A percentile compares a stretch with the other conserved stretches of the same genome.
Evolutionary conservation across 2,888 invertebrate species (phyloP).

Genomic region (Quadriops clusia): DNA sequence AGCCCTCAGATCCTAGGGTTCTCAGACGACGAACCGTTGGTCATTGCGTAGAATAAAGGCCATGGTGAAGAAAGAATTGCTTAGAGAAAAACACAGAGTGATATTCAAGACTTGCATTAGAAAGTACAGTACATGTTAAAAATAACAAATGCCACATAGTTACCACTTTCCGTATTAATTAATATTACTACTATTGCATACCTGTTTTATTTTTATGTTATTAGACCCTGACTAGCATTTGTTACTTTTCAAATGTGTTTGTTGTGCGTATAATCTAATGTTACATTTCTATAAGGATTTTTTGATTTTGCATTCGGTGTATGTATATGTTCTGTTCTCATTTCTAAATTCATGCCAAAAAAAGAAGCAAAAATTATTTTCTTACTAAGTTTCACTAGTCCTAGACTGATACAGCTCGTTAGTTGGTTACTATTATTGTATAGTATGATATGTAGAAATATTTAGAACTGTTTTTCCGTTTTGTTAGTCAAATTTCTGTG

Average conservation of each 20-base stretch:
- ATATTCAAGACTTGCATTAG: too few relatives aligned
- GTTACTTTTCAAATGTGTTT: too few relatives aligned
- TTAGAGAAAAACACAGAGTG: constrained; percentile 7
- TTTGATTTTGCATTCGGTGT: constrained; percentile 6
- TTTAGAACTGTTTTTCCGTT: constrained; percentile 15
- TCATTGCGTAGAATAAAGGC: constrained; percentile 75
- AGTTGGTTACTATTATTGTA: too few relatives aligned
- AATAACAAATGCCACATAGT: constrained; percentile 2
- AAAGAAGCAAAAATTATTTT: not conserved
- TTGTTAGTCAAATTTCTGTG: constrained; percentile 28
- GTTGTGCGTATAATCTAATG: too few relatives aligned
- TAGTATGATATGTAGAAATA: constrained; percentile 8
- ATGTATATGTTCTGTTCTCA: not conserved
- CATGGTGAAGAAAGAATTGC: constrained; percentile 8
- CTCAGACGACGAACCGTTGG: constrained; percentile 87
- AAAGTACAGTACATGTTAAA: too few relatives aligned
- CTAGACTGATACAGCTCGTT: too few relatives aligned
- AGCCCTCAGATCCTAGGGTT: constrained; percentile 83
- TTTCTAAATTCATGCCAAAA: not conserved
- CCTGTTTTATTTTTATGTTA: constrained; percentile 11
- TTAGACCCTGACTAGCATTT: too few relatives aligned
- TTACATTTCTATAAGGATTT: too few relatives aligned
- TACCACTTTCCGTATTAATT: too few relatives aligned
- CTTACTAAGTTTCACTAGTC: too few relatives aligned
- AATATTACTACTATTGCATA: constrained; percentile 13